Evolutionary conservation across 2,113 vertebrate genomes (phyloP).

Genomic region (Pygoscelis antarcticus): DNA sequence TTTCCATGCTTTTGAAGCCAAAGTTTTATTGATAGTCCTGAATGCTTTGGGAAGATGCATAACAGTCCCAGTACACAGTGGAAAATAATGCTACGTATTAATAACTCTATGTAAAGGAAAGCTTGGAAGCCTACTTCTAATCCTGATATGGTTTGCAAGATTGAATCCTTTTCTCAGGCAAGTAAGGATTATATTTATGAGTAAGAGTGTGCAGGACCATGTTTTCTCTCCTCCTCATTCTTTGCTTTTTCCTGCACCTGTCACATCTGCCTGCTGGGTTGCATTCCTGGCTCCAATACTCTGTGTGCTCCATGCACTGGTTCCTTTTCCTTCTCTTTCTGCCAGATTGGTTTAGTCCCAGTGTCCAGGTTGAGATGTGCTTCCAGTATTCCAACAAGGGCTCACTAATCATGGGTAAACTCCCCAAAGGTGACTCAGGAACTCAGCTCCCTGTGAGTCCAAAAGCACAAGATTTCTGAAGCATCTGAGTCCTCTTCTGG

Average conservation of each 20-base stretch:
- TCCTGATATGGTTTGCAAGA: neutral
- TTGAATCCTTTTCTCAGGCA: neutral
- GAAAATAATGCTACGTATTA: neutral
- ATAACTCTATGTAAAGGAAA: neutral
- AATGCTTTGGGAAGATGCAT: neutral
- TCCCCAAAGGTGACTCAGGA: neutral
- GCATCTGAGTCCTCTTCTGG: neutral
- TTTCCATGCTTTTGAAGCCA: neutral
- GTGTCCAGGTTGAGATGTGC: neutral
- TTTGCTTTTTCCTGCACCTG: neutral
- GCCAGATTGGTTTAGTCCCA: neutral
- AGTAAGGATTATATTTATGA: neutral
- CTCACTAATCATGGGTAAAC: neutral
- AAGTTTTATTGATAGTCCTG: neutral
- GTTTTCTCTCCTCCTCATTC: neutral
- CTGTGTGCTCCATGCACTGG: neutral
- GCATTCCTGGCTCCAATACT: rapidly evolving
- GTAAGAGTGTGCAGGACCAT: neutral
- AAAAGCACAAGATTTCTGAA: neutral
- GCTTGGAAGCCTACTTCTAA: neutral
- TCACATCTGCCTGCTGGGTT: neutral
- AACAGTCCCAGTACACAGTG: neutral
- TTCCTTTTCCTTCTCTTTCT: neutral
- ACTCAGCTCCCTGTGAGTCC: neutral
- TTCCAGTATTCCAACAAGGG: neutral